Conservation (phyloP, 2,888 invertebrate genomes). For the Hyalella azteca region DNA sequence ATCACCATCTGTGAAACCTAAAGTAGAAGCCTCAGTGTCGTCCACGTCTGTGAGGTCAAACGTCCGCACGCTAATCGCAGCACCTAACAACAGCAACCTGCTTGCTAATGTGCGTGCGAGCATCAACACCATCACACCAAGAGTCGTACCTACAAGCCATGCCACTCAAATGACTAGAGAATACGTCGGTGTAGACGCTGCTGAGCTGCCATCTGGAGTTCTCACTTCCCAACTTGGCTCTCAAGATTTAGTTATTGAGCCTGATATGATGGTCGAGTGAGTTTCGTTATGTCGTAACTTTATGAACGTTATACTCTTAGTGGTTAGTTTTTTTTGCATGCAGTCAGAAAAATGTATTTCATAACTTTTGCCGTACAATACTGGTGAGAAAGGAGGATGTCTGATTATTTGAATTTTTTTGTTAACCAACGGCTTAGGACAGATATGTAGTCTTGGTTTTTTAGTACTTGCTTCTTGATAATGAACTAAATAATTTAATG, state of each 20-base stretch:
- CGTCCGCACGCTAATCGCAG: background rate
- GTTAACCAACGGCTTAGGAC: too few species aligned
- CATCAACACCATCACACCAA: conserved; percentile 29
- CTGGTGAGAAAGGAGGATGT: too few species aligned
- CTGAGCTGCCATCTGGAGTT: background rate
- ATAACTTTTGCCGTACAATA: too few species aligned
- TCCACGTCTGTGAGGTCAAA: background rate
- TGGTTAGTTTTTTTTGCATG: too few species aligned
- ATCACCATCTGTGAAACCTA: background rate
- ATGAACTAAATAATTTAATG: too few species aligned
- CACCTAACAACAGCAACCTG: background rate
- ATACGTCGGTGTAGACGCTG: background rate
- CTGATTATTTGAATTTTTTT: too few species aligned
- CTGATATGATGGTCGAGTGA: conserved; percentile 14
- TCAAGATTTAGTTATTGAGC: background rate
- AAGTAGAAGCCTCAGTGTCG: background rate
- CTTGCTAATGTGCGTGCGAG: conserved; percentile 6
- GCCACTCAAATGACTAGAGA: background rate
- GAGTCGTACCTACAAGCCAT: background rate
- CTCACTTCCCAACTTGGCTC: background rate
- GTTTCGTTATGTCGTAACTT: too few species aligned
- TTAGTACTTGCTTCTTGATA: too few species aligned
- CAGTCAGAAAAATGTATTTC: too few species aligned
- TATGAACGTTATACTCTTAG: too few species aligned
- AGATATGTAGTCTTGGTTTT: too few species aligned